Evolutionary conservation across 2,113 vertebrate genomes (phyloP), one percentile per base, ranked within the genome.

Genomic region (Scartelaos histophorus): DNA sequence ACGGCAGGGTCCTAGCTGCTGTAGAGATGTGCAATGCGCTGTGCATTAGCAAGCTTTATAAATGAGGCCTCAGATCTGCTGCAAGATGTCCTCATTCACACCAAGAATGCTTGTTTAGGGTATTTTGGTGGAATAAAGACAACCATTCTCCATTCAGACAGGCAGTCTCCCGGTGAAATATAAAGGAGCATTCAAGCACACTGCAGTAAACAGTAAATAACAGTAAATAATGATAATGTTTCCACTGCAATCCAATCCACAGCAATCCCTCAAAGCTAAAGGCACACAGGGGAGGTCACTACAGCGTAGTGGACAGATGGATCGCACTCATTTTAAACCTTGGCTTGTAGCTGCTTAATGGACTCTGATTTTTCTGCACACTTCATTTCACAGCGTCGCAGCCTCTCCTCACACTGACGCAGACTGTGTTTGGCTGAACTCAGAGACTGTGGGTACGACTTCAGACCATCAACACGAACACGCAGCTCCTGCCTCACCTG

Each of bases 401-500:
- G 85, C 11, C 75, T 92, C 81, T 93, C 91, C 90, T 92, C 93
- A 91, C 88, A 90, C 56, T 90, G 81, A 1, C 76, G 84, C 79
- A 95, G 92, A 21, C 84, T 91, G 90, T 79, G 83, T 70, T 94
- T 85, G 2, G 91, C 85, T 51, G 80, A 80, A 13, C 82, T 91
- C 92, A 95, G 86, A 78, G 93, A 92, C 81, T 90, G 88, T 12
- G 82, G 89, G 71, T 89, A 88, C 51, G 1, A 46, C 76, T 91
- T 83, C 82, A 96, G 92, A 66, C 93, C 81, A 74, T 93, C 90
- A 83, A 94, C 69, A 3, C 90, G 85, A 54, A 85, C 67, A 88
- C 94, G 87, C 21, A 66, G 82, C 88, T 94, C 87, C 82, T 83
- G 79, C 82, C 91, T 94, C 88, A 94, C 91, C 96, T 97, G 90